Conservation (phyloP, 64 coral and sea anemone genomes). For the Hydrozoanthus tunicans region DNA sequence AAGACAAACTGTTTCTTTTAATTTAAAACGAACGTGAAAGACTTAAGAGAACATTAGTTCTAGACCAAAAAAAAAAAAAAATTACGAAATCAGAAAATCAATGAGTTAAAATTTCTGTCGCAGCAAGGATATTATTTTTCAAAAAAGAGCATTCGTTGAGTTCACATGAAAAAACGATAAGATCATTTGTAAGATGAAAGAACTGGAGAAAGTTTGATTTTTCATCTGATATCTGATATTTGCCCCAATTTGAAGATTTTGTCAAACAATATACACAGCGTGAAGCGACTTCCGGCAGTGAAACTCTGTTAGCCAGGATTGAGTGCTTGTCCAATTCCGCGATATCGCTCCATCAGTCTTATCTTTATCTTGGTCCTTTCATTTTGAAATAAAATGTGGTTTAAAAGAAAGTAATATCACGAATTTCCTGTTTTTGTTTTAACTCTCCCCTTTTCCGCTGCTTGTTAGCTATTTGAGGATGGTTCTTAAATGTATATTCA, state of each 20-base stretch:
- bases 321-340: slow-evolving; percentile 59
- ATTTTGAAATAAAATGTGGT: slow-evolving; percentile 56
- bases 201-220: slow-evolving; percentile 40
- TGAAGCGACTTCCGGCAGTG: slow-evolving; percentile 49
- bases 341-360: slow-evolving; percentile 53
- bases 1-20: not conserved
- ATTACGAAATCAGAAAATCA: not conserved
- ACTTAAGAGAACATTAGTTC: not conserved
- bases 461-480: slow-evolving; percentile 38
- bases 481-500: slow-evolving; percentile 4
- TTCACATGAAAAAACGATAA: slow-evolving; percentile 61
- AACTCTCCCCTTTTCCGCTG: slow-evolving; percentile 32
- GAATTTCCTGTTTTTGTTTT: slow-evolving; percentile 68
- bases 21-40: not conserved
- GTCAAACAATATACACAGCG: slow-evolving; percentile 51
- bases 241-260: slow-evolving; percentile 41
- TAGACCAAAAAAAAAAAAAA: not conserved
- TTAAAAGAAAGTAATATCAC: slow-evolving; percentile 55
- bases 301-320: slow-evolving; percentile 27
- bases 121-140: slow-evolving; percentile 30
- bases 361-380: slow-evolving; percentile 46
- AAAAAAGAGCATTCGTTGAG: slow-evolving; percentile 52
- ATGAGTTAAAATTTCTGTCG: not conserved
- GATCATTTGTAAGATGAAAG: slow-evolving; percentile 39
- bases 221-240: slow-evolving; percentile 59